Evolutionary conservation across 2,797 vertebrate genomes (phyloP), one percentile per base, ranked within the genome.

Genomic region (Serranus cabrilla): DNA sequence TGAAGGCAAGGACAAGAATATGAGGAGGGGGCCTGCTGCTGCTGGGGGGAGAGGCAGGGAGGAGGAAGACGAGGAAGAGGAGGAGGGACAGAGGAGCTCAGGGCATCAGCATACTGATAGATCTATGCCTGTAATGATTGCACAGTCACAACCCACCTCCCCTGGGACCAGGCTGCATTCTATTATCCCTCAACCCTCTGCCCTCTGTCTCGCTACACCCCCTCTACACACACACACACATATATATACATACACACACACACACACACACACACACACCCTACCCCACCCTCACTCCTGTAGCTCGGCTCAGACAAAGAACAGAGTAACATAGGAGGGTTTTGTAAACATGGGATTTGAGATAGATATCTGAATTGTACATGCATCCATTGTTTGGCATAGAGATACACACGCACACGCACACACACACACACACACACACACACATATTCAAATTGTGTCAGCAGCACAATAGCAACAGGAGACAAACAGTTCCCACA

Each of bases 61-160:
- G 43, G 63, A 59, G 40, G 71, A 64, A 4, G 58, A 50, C 4
- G 54, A 66, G 2, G 57, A 68, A 11, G 72, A 64, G 78, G 76
- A 72, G 80, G 77, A 83, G 66, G 85, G 78, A 74, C 54, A 45
- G 77, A 76, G 66, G 70, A 80, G 89, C 76, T 83, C 74, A 71
- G 78, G 86, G 85, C 85, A 88, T 89, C 85, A 89, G 78, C 87
- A 90, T 92, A 87, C 90, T 93, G 91, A 94, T 95, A 89, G 91
- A 94, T 92, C 90, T 88, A 92, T 93, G 89, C 76, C 87, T 80
- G 78, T 94, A 96, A 95, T 95, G 94, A 95, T 94, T 95, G 94
- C 93, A 92, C 87, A 92, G 93, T 91, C 94, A 95, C 94, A 94
- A 86, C 88, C 86, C 87, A 86, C 76, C 61, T 91, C 93, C 89